A percentile compares a stretch with the other conserved stretches of the same genome.
These are phyloP conservation scores for Exephanes ischioxanthus DNA, from an alignment of 2,888 invertebrate genomes.

Conservation along the genomic window DNA sequence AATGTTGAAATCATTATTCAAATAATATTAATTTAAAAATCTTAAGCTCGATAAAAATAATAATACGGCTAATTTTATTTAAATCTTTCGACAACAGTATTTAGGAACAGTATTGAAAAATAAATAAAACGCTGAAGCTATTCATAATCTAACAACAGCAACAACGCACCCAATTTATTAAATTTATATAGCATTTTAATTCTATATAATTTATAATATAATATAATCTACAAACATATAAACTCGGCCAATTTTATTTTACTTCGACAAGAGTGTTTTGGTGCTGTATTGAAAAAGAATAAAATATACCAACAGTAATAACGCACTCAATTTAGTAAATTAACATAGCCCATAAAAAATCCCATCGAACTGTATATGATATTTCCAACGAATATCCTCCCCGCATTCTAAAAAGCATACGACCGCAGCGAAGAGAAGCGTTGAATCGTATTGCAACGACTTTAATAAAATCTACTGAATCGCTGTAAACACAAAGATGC, in stretches of 20 bases:
- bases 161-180: background rate
- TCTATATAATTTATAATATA: background rate
- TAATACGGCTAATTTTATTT: background rate
- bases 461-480: constrained; percentile 1
- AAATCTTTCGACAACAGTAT: background rate
- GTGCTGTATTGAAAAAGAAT: background rate
- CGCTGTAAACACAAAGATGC: constrained; percentile 10
- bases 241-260: background rate
- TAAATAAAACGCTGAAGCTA: background rate
- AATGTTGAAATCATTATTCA: background rate
- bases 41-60: background rate
- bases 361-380: background rate
- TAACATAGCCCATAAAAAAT: background rate
- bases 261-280: background rate
- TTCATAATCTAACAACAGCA: background rate
- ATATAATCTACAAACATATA: background rate
- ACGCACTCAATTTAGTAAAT: background rate
- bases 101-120: background rate
- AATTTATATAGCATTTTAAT: background rate
- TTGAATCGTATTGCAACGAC: background rate
- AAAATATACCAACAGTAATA: background rate
- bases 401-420: background rate
- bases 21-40: background rate
- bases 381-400: background rate
- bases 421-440: background rate